These are phyloP conservation scores for Oscheius myriophilus DNA, from an alignment of 2,888 invertebrate genomes.

Conservation along the genomic window DNA sequence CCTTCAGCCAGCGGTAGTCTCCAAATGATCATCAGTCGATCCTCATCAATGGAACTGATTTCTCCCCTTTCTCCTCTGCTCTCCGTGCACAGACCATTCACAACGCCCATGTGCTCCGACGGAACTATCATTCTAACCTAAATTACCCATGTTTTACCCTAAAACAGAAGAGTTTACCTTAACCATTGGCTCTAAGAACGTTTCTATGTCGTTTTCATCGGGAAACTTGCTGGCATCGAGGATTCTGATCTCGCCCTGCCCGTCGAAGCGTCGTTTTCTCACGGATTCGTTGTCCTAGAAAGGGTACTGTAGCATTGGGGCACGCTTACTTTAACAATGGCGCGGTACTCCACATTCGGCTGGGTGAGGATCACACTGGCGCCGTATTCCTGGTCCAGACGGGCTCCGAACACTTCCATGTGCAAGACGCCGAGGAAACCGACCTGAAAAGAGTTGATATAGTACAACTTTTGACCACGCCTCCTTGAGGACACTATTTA, in stretches of 20 bases:
- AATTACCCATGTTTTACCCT: not conserved
- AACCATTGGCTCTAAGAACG: slow-evolving; percentile 66
- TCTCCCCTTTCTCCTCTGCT: slow-evolving; percentile 65
- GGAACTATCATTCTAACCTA: slow-evolving; percentile 63
- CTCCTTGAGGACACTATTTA: not conserved
- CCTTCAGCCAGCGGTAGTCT: slow-evolving; percentile 86
- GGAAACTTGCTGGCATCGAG: slow-evolving; percentile 58
- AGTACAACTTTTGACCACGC: slow-evolving; percentile 2
- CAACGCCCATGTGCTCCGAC: slow-evolving; percentile 60
- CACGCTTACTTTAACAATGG: slow-evolving; percentile 60
- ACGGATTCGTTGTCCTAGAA: slow-evolving; percentile 62
- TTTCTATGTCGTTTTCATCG: slow-evolving; percentile 58
- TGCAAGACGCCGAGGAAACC: slow-evolving; percentile 73
- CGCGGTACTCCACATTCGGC: slow-evolving; percentile 75
- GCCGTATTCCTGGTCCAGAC: slow-evolving; percentile 75
- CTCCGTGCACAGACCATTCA: slow-evolving; percentile 61
- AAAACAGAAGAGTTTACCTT: slow-evolving; percentile 34
- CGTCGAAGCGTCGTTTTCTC: slow-evolving; percentile 62
- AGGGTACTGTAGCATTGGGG: not conserved
- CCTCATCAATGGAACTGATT: slow-evolving; percentile 77
- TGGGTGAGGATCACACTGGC: slow-evolving; percentile 74
- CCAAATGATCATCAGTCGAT: slow-evolving; percentile 84
- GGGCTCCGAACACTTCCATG: slow-evolving; percentile 75
- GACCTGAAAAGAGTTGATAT: slow-evolving; percentile 36
- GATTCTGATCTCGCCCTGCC: slow-evolving; percentile 56